Conservation (phyloP, 2,797 vertebrate species). For the Yasuhikotakia modesta region DNA sequence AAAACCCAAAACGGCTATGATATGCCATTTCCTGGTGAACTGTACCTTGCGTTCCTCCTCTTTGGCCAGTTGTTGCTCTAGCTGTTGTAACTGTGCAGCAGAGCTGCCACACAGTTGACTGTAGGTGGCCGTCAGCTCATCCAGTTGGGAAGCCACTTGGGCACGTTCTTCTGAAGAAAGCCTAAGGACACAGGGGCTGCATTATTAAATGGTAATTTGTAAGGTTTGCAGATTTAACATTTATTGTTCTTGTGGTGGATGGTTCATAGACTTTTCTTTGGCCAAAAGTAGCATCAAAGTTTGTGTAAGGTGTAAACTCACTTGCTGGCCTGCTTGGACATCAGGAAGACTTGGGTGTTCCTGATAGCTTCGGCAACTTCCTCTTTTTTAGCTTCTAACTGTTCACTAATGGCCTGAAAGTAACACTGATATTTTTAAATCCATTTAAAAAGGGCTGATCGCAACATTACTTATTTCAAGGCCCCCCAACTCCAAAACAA, state of each 20-base stretch:
- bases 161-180: slow-evolving; percentile 86
- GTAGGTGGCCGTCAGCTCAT: slow-evolving; percentile 85
- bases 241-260: not conserved
- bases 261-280: not conserved
- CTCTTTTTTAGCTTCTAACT: slow-evolving; percentile 87
- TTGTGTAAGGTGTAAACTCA: slow-evolving; percentile 71
- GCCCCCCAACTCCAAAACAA: no score
- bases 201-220: not conserved
- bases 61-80: slow-evolving; percentile 89
- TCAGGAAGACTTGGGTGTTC: slow-evolving; percentile 89
- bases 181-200: slow-evolving; percentile 66
- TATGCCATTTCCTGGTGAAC: not conserved
- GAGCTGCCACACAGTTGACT: slow-evolving; percentile 84
- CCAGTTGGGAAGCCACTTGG: slow-evolving; percentile 83
- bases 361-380: slow-evolving; percentile 90
- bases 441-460: not conserved
- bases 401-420: slow-evolving; percentile 84
- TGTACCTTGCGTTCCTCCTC: slow-evolving; percentile 95
- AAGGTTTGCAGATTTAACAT: slow-evolving; percentile 1
- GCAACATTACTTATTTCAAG: no score
- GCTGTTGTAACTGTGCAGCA: slow-evolving; percentile 87
- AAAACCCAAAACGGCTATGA: not conserved
- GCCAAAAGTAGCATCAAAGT: not conserved
- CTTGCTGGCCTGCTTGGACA: slow-evolving; percentile 94
- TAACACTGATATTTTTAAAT: slow-evolving; percentile 12